phyloP scores from a whole-genome alignment of 2,888 invertebrate genomes.

The Drosophila maculinotata region DNA sequence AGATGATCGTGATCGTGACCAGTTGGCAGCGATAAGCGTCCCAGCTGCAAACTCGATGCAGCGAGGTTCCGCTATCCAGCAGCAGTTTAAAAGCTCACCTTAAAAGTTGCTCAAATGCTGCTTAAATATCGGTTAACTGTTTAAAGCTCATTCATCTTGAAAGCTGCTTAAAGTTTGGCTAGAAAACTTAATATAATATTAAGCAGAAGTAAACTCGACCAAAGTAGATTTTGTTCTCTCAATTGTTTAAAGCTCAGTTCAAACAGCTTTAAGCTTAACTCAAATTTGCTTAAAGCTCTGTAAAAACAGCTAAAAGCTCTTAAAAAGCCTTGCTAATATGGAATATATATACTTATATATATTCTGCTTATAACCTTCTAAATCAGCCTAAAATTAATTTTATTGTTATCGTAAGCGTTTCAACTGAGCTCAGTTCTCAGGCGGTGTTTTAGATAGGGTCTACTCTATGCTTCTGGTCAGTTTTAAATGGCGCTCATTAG shows the following conservation, averaged over 20 bases:
- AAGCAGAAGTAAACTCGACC: background rate
- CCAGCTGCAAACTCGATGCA: background rate
- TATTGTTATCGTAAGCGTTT: background rate
- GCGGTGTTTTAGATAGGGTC: background rate
- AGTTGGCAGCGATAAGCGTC: slow-evolving; percentile 4
- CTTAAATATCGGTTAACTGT: background rate
- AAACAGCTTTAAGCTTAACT: background rate
- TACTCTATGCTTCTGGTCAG: no score
- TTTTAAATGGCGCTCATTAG: slow-evolving; percentile 58
- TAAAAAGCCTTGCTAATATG: no score
- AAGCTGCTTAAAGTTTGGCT: background rate
- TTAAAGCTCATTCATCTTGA: slow-evolving; percentile 6
- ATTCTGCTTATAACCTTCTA: background rate
- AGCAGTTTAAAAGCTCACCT: background rate
- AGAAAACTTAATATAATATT: background rate
- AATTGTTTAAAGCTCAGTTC: background rate
- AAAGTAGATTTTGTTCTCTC: no score
- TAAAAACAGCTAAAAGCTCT: no score
- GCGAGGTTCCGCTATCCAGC: background rate
- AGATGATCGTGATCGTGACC: slow-evolving; percentile 26
- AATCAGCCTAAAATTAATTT: background rate
- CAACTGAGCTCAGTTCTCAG: background rate
- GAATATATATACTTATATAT: no score
- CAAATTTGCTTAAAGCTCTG: no score
- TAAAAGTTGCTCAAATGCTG: no score